Evolutionary conservation across 2,888 invertebrate genomes (phyloP).

Genomic region (Heliconius hortense): DNA sequence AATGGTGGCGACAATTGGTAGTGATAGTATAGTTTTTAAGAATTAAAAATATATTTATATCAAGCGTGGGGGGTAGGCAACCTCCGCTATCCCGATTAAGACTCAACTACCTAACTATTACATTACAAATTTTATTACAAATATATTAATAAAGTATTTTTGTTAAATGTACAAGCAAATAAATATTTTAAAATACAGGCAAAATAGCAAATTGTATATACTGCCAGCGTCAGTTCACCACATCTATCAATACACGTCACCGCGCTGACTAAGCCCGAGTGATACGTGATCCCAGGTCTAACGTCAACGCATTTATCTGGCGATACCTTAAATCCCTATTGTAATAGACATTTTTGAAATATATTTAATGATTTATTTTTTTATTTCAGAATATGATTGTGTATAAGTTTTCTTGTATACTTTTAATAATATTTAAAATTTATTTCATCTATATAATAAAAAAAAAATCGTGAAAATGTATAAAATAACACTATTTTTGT

Average conservation of each 20-base stretch:
- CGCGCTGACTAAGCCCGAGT: conserved; percentile 21
- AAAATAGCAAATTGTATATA: background rate
- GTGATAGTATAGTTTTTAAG: too few species aligned
- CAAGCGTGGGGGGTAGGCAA: too few species aligned
- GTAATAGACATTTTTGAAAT: background rate
- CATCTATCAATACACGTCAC: conserved; percentile 31
- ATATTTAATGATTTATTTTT: background rate
- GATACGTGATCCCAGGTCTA: conserved; percentile 28
- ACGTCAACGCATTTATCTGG: conserved; percentile 25
- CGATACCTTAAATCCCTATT: background rate
- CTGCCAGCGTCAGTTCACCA: conserved; percentile 19
- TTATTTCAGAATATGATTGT: too few species aligned
- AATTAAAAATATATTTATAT: too few species aligned
- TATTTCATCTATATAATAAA: background rate
- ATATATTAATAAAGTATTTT: background rate
- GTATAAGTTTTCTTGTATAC: too few species aligned
- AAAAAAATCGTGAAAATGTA: too few species aligned
- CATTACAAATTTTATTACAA: too few species aligned
- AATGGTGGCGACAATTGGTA: too few species aligned
- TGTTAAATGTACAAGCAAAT: background rate
- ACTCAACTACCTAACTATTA: too few species aligned
- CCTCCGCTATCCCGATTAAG: too few species aligned
- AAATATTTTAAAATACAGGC: background rate
- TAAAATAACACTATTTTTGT: too few species aligned
- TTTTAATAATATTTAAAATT: background rate